Percentiles rank a stretch among this genome's conserved stretches.
Conservation (phyloP, 1,140 invertebrate species). For the Drosophila rufa region DNA sequence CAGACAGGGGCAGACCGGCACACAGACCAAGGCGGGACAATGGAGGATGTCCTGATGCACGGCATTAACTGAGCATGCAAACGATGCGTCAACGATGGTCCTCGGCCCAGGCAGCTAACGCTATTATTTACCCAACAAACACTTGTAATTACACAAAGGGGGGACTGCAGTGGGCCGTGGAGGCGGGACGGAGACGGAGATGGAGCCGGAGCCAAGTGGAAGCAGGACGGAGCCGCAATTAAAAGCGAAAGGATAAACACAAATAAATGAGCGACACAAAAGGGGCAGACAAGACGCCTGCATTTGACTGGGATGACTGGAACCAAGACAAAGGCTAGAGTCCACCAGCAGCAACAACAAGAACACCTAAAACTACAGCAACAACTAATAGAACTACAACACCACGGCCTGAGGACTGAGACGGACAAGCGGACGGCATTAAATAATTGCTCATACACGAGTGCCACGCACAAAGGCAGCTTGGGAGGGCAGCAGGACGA, state of each 20-base stretch:
- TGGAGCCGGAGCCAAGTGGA: background rate
- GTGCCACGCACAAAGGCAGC: slow-evolving; percentile 49
- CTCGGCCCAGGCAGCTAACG: slow-evolving; percentile 51
- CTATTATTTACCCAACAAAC: slow-evolving; percentile 77
- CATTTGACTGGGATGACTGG: slow-evolving; percentile 46
- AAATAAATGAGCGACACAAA: slow-evolving; percentile 71
- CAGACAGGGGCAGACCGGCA: slow-evolving; percentile 40
- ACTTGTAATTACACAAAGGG: slow-evolving; percentile 66
- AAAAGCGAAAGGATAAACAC: slow-evolving; percentile 79
- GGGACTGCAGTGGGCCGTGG: slow-evolving; percentile 4
- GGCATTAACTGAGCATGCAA: slow-evolving; percentile 68
- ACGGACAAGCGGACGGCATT: slow-evolving; percentile 48
- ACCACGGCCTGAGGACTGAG: slow-evolving; percentile 25
- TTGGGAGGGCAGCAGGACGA: slow-evolving; percentile 10
- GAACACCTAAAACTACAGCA: background rate
- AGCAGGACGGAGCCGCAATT: slow-evolving; percentile 59
- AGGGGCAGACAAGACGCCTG: slow-evolving; percentile 57
- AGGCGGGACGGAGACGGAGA: background rate
- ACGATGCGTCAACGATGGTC: slow-evolving; percentile 57
- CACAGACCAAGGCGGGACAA: slow-evolving; percentile 29
- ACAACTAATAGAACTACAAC: background rate
- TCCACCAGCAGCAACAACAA: slow-evolving; percentile 7
- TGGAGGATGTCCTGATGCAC: slow-evolving; percentile 51
- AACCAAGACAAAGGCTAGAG: slow-evolving; percentile 34
- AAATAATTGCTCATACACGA: slow-evolving; percentile 70